phyloP scores from a whole-genome alignment of 2,888 invertebrate species.

The Erannis defoliaria region DNA sequence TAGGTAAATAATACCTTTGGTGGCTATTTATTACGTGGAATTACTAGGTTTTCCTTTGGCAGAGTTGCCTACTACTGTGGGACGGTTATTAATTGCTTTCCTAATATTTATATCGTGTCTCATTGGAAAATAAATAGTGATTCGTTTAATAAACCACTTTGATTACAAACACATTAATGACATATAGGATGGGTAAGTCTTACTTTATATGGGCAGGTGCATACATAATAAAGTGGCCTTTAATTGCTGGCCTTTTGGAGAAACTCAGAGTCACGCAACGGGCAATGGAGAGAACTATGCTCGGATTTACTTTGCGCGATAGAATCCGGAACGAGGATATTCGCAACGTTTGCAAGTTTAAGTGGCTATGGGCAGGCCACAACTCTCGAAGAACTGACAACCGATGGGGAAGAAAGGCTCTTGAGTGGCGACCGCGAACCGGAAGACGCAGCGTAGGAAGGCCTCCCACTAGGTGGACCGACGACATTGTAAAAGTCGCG shows the following conservation, averaged over 20 bases:
- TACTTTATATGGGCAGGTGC: background rate
- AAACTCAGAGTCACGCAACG: too few relatives aligned
- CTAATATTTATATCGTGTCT: conserved; percentile 3
- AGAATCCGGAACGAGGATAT: too few relatives aligned
- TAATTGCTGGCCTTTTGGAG: background rate
- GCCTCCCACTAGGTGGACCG: too few relatives aligned
- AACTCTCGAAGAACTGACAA: too few relatives aligned
- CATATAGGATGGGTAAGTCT: background rate
- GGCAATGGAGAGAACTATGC: too few relatives aligned
- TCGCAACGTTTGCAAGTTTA: too few relatives aligned
- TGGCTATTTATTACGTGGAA: conserved; percentile 25
- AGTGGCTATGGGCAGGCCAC: too few relatives aligned
- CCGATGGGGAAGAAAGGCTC: too few relatives aligned
- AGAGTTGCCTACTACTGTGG: conserved; percentile 3
- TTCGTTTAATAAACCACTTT: background rate
- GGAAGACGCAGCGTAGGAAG: too few relatives aligned
- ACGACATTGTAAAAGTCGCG: too few relatives aligned
- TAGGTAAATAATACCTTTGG: conserved; percentile 29
- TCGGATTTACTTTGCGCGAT: too few relatives aligned
- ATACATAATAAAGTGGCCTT: background rate
- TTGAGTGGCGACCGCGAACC: too few relatives aligned
- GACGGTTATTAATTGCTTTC: conserved; percentile 25
- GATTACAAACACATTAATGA: background rate
- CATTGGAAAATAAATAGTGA: conserved; percentile 5
- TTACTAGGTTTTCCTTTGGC: conserved; percentile 21